These are phyloP conservation scores for Vesta saturnalis DNA, from an alignment of 2,888 invertebrate genomes.

Conservation along the genomic window DNA sequence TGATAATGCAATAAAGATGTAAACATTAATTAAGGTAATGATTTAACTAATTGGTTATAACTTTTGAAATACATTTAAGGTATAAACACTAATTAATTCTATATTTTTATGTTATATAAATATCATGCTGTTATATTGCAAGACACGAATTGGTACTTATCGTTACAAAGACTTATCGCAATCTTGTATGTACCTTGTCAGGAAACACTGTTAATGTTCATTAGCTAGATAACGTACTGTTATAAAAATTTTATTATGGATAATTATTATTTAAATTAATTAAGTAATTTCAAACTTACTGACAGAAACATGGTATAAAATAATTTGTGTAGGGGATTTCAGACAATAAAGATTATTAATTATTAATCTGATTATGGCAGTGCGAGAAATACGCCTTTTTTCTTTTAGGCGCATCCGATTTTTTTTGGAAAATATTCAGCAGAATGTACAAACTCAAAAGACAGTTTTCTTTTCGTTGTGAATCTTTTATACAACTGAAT, in stretches of 20 bases:
- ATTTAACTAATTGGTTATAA: slow-evolving; percentile 22
- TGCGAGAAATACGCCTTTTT: no score
- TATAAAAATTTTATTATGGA: slow-evolving; percentile 20
- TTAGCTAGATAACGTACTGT: slow-evolving; percentile 5
- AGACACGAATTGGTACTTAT: slow-evolving; percentile 16
- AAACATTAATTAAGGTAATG: slow-evolving; percentile 18
- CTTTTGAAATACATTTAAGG: slow-evolving; percentile 1
- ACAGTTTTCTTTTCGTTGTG: no score
- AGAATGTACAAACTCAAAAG: no score
- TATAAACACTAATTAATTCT: background rate
- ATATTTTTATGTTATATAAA: slow-evolving; percentile 11
- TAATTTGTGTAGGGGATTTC: no score
- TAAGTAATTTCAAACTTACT: background rate
- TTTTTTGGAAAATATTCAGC: no score
- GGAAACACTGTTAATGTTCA: slow-evolving; percentile 8
- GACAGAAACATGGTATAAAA: background rate
- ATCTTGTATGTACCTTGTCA: slow-evolving; percentile 1
- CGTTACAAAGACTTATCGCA: slow-evolving; percentile 16
- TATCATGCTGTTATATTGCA: slow-evolving; percentile 10
- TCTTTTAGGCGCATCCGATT: no score
- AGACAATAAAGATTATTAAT: no score
- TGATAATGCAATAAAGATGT: slow-evolving; percentile 17
- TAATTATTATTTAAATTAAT: slow-evolving; percentile 20
- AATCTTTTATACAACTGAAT: no score
- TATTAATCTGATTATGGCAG: no score